Conservation (phyloP, 2,113 vertebrate species). For the Canis aureus region DNA sequence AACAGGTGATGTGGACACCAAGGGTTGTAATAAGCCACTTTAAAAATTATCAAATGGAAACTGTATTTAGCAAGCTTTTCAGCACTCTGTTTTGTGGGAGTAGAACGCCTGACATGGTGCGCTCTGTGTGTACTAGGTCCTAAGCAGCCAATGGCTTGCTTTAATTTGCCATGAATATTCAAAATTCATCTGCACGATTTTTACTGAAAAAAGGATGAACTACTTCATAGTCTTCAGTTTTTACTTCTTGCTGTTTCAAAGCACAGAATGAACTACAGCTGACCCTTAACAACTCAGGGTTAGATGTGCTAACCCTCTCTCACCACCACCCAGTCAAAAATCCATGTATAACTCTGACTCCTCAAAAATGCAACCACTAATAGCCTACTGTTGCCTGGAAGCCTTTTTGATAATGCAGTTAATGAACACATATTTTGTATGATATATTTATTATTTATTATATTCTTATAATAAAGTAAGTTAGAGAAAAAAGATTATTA, state of each 20-base stretch:
- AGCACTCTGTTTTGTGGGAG: not conserved
- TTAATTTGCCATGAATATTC: slow-evolving; percentile 18
- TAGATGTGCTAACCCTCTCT: too few relatives aligned
- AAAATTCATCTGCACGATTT: not conserved
- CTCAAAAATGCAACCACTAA: not conserved
- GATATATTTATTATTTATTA: not conserved
- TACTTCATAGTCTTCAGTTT: not conserved
- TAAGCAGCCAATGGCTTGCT: not conserved
- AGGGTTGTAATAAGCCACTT: not conserved
- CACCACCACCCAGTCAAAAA: not conserved
- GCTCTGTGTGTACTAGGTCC: not conserved
- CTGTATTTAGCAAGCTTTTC: not conserved
- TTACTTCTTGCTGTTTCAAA: not conserved
- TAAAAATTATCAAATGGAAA: not conserved
- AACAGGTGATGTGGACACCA: not conserved
- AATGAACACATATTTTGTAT: not conserved
- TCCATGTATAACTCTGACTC: not conserved
- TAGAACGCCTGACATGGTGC: not conserved
- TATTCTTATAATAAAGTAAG: not conserved
- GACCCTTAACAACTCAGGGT: not conserved
- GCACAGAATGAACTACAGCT: not conserved
- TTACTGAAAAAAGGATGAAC: not conserved
- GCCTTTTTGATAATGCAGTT: not conserved
- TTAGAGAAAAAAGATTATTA: not conserved
- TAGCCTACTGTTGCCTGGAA: not conserved